Base-by-base conservation (phyloP, 1,140 invertebrate genomes). In the Pteromalus puparum region DNA sequence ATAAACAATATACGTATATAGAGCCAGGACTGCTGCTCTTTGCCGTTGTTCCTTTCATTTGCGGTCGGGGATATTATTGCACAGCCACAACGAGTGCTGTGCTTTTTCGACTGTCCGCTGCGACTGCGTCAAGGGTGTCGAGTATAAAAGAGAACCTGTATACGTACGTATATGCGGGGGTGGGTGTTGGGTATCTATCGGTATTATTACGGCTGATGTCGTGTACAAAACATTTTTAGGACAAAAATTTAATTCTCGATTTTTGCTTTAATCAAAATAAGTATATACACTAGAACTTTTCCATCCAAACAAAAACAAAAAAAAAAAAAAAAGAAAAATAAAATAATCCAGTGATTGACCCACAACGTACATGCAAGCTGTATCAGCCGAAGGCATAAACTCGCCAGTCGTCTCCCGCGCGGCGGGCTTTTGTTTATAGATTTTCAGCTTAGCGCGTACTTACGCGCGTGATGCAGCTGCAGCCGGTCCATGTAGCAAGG, bases 361-460 rank as follows among this genome's bases (percentile, higher is more conserved):
- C 21, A n/a, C 53, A 61, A 61, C 4, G 53, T 61, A 6, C 18
- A 21, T 4, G 30, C 30, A 34, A 2, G 21, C n/a, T 6, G 5
- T 68, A 70, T 61, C 21, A 21, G n/a, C 53, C 53, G 53, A 21
- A 7, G 53, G 15, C 53, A 61, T 21, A 21, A 15, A 61, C 21
- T 68, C 10, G 0, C 61, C 3, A 12, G 12, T 42, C 13, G 72
- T 73, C 65, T 2, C 1, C 10, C 2, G 6, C 28, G 5, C 30
- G 30, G 5, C 0, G 13, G 13, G 72, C 48, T 75, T 74, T 65
- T 53, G 81, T 42, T 82, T 65, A 82, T 75, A 82, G 72, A 82
- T 82, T 82, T 82, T 82, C 80, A 67, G 81, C 70, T 82, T 75
- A 82, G 68, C 28, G 18, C n/a, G 67, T 74, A 34, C 80, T 74